Base-by-base conservation (phyloP, 2,888 invertebrate species). In the Dryadula phaetusa region DNA sequence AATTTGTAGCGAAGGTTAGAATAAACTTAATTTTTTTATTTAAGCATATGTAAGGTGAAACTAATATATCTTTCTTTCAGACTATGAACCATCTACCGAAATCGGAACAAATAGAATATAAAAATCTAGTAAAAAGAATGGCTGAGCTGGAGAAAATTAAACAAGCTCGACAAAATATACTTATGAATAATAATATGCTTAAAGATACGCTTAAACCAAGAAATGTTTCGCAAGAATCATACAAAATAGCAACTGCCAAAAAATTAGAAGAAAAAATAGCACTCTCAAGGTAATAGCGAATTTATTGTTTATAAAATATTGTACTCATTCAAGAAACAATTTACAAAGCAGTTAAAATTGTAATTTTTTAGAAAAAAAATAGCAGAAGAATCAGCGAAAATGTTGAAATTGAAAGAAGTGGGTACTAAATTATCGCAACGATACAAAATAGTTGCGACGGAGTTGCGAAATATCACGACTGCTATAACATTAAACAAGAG, bases 51-150 rank as follows among this genome's bases (percentile, higher is more conserved):
- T 52, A 5, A 44, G 34, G 56, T 42, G 40, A 61, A 22, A 28
- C 20, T 66, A 20, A 42, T n/a, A 34, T 56, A 52, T 49, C 47
- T 52, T 20, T 64, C 8, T 77, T 76, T 66, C 68, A 77, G 77
- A 70, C 87, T 66, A 88, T 93, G 47, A 90, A 84, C 71, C 86
- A 92, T 80, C 86, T 93, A 75, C 93, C 93, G 16, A 90, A 88
- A 75, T 87, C 90, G 12, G 91, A 90, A 75, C 93, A 92, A 79
- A 85, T 91, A 72, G 93, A 93, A 76, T 93, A 93, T 73, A 88
- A 84, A 75, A 87, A 87, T 72, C 77, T 93, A 72, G 90, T 93
- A 1, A 89, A 85, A 75, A 85, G 91, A 79, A 93, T 93, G 91
- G 88, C 88, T 32, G 93, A 93, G 76, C 76, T 93, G 63, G 92